Evolutionary conservation across 92 coral and sea anemone genomes (phyloP), one percentile per base, ranked within the genome.

Genomic region (Porites cylindrica): DNA sequence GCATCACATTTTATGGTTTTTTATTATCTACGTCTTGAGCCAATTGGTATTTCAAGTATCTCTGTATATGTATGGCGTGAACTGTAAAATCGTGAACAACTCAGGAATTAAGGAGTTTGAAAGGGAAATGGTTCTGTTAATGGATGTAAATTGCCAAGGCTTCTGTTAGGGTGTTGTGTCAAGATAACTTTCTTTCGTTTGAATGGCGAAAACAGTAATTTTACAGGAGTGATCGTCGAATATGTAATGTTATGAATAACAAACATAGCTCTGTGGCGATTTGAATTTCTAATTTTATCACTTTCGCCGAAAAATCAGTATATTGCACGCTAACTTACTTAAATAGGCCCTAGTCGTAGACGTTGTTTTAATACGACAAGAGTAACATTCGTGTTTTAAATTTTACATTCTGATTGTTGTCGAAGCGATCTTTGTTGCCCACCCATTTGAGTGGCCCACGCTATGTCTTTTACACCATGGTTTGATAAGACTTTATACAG

Each of bases 261-360:
- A 93, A 93, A 93, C 96, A 93, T 76, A 59, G 88, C 79, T 64
- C 66, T 20, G 64, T 62, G 38, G 32, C 75, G 89, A 92, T 95
- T 93, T 93, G 94, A 93, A 92, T 88, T 94, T 90, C 93, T 92
- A 93, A 89, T 95, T 88, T 93, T 89, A 83, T 93, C 94, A 93
- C 94, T 88, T 90, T 82, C 88, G 87, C 69, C 43, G 85, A 82
- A 92, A 87, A 85, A 85, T 86, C 82, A 86, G 90, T 92, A 88
- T 85, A 65, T 56, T 61, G 74, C 60, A 70, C 70, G 56, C 80
- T 70, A 68, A 52, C 78, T 80, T 77, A 69, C 66, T 63, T 68
- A 83, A 83, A 73, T 74, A 70, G n/a, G 26, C 63, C 72, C 71
- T 43, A 32, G 50, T 51, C 72, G 1, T 20, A n/a, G 12, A 53